Evolutionary conservation across 2,888 invertebrate species (phyloP), one percentile per base, ranked within the genome.

Genomic region (Tinea trinotella): DNA sequence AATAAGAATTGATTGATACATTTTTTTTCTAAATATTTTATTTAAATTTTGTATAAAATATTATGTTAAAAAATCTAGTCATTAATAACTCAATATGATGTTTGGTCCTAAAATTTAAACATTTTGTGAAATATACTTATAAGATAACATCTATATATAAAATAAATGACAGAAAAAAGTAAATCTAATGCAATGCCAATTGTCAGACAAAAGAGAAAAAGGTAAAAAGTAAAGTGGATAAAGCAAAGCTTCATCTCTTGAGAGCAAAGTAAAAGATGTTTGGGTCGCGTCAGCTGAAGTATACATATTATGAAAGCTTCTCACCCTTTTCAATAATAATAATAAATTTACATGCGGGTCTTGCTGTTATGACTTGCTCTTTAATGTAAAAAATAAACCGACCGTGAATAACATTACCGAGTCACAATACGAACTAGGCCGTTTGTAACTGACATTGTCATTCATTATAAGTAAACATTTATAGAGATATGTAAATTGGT

Each of bases 211-310:
- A 63, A 30, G 30, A n/a, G 64, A 50, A 63, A 63, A 61, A 69
- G 68, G 71, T 68, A 68, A 64, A 62, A 64, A 66, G 65, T 64
- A 70, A 76, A 74, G 71, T 71, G 68, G 71, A 74, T 69, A 74
- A 68, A 70, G 68, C 70, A 67, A 67, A 67, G 64, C 66, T 64
- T 61, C 62, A 70, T 70, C 74, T 74, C 76, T 70, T 57, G 74
- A 75, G 79, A 72, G 69, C 61, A 62, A 68, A 68, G 69, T 72
- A 71, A 76, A 72, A 74, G 74, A 78, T 73, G 74, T 76, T 74
- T 67, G 74, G 76, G 72, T 70, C 73, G 67, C 68, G 68, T 67
- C 71, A 70, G 69, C 73, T 75, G 74, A 75, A 74, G 69, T 68
- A 68, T 71, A 66, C 67, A 70, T 71, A 55, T 76, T 76, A 78